phyloP scores from a whole-genome alignment of 35 echinoderm and acorn worm genomes.

The Anneissia japonica region DNA sequence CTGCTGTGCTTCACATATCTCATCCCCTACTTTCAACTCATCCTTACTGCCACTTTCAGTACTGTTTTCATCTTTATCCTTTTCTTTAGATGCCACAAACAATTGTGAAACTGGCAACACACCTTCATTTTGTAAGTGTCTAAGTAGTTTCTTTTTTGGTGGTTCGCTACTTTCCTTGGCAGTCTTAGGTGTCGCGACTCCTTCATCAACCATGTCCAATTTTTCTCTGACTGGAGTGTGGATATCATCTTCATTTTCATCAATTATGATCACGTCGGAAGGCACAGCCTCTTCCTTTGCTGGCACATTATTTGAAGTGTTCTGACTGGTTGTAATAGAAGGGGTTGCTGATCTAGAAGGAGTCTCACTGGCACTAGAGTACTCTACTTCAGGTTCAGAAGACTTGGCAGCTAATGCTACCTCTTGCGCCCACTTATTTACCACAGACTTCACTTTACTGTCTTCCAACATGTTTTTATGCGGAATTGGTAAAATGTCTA shows the following conservation, averaged over 20 bases:
- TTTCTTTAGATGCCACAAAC: neutral
- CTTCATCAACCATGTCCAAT: neutral
- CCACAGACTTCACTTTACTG: conserved; percentile 74
- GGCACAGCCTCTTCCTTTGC: neutral
- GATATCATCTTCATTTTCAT: neutral
- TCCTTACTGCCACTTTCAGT: neutral
- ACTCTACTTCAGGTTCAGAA: conserved; percentile 55
- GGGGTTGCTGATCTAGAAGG: conserved; percentile 65
- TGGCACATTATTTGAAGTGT: conserved; percentile 42
- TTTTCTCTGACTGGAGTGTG: neutral
- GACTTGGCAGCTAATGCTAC: conserved; percentile 10
- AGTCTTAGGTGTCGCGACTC: neutral
- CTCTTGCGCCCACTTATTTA: conserved; percentile 77
- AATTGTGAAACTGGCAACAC: neutral
- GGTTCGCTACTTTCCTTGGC: neutral
- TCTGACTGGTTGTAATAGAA: conserved; percentile 6
- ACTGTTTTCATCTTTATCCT: no score
- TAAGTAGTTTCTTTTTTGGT: neutral
- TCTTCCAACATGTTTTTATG: conserved; percentile 95
- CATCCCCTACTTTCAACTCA: neutral
- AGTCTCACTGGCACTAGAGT: conserved; percentile 80
- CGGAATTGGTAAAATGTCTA: conserved; percentile 73
- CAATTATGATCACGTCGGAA: neutral
- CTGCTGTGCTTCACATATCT: neutral
- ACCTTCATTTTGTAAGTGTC: neutral